Conservation (phyloP, 35 echinoderm and acorn worm species). For the Lytechinus pictus region DNA sequence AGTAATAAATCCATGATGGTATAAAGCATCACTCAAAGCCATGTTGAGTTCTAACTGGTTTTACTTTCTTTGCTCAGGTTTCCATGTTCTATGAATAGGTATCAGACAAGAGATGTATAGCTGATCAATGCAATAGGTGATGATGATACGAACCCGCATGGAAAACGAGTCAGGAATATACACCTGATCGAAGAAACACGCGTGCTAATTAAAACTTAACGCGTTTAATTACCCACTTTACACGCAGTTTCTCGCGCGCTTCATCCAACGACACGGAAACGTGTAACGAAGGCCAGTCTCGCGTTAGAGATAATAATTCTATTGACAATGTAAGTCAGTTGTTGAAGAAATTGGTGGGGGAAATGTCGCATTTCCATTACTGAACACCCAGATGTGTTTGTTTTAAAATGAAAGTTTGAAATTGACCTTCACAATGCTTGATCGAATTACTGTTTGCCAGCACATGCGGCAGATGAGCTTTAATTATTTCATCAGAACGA, state of each 20-base stretch:
- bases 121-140: neutral
- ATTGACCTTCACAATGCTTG: neutral
- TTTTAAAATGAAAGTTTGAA: neutral
- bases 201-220: conserved; percentile 27
- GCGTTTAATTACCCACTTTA: conserved; percentile 27
- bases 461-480: neutral
- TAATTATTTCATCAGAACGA: neutral
- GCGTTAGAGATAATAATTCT: neutral
- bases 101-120: neutral
- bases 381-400: neutral
- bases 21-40: no score
- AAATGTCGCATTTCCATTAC: conserved; percentile 29
- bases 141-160: neutral
- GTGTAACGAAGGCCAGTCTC: neutral
- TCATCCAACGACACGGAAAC: neutral
- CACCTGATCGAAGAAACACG: conserved; percentile 21
- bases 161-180: neutral
- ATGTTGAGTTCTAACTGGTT: no score
- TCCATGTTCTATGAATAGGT: neutral
- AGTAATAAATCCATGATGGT: no score
- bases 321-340: conserved; percentile 5
- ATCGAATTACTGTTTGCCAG: neutral
- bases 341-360: conserved; percentile 9
- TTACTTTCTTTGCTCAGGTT: no score
- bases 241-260: neutral